Evolutionary conservation across 1,140 invertebrate genomes (phyloP), one percentile per base, ranked within the genome.

Genomic region (Phenacoccus solenopsis): DNA sequence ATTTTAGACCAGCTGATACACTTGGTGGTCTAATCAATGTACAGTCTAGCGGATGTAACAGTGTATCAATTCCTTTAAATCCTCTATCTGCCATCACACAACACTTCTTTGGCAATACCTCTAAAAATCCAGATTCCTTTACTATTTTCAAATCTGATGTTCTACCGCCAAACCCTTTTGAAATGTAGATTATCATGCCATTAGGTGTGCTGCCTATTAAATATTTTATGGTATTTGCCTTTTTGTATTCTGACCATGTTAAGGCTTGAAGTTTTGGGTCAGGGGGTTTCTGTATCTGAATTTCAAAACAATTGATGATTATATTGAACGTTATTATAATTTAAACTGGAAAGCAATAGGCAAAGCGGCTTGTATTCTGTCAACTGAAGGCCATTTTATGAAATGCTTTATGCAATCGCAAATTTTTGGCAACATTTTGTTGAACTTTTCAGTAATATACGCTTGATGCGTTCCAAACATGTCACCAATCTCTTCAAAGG

Each of bases 191-290:
- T 10, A 80, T 74, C 2, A 80, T 71, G 9, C 79, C 79, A 76
- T 80, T 73, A 20, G 79, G 79, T 59, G 79, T 81, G 61, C 72
- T 77, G 27, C 77, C 78, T 67, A 83, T 74, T 10, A 81, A 72
- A 78, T 81, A 82, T 70, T 83, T 82, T 10, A 81, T 73, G 12
- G 80, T 81, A 70, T 82, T 81, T 25, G 73, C 74, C 70, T 80
- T 80, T 74, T 81, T 81, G 70, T 81, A 81, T 0, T 80, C 76
- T 4, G 79, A 81, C 79, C 79, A 82, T 27, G 78, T 78, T 22
- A 80, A 64, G 27, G 78, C 72, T 76, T 80, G 80, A 70, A 77
- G 22, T 1, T 79, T 12, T 5, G 77, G 68, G 71, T 80, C 76
- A 3, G 70, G 75, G 12, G 78, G 79, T 72, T 80, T 81, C 73